Base-by-base conservation (phyloP, 2,113 vertebrate species). In the Ursus arctos region DNA sequence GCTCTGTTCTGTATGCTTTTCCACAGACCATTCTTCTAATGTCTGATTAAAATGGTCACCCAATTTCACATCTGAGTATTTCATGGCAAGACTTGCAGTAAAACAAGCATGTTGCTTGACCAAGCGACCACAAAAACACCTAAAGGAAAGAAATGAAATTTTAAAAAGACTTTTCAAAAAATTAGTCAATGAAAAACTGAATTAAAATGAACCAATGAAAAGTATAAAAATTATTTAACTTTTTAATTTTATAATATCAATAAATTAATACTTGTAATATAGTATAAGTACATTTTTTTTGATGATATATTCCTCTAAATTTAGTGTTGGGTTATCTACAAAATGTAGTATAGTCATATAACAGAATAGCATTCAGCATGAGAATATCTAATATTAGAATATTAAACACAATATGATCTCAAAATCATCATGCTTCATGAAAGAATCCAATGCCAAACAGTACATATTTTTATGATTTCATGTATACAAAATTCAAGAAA, bases 41-140 rank as follows among this genome's bases (percentile, higher is more conserved):
- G 99, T 99, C 51, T 99, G 99, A 94, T 98, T 98, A 90, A 94
- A 98, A 97, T 98, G 99, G 87, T 99, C 99, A 99, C 99, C 99
- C 99, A 99, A 98, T 99, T 99, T 99, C 99, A 99, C 99, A 98
- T 99, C 99, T 72, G 99, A 99, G 98, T 99, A 99, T 98, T 99
- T 99, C 98, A 99, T 99, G 57, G 99, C 99, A 99, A 99, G 98
- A 76, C 99, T 99, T 98, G 99, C 99, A 77, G 99, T 99, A 98
- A 99, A 99, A 98, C 99, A 99, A 88, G 99, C 99, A 88, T 99
- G 99, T 98, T 99, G 99, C 97, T 99, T 99, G 97, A 99, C 99
- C 98, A 99, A 98, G 95, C 99, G 99, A 86, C 99, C 99, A 81
- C 99, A 99, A 98, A 99, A 99, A 99, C 99, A 99, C 98, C 99